Percentiles rank a stretch among this genome's conserved stretches.
Conservation (phyloP, 2,113 vertebrate genomes). For the Gorilla gorilla region DNA sequence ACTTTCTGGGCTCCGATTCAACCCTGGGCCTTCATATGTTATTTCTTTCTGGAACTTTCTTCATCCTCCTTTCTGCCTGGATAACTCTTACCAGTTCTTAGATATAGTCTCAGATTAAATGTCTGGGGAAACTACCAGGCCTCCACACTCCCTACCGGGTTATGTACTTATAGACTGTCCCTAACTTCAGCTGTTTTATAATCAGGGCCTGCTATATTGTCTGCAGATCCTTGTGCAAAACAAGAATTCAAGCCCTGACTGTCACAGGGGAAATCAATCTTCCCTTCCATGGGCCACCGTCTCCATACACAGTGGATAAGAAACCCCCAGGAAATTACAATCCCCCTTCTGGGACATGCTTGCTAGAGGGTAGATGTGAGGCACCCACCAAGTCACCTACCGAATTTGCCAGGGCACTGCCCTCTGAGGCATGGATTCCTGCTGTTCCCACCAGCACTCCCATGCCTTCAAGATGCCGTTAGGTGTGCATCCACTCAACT, state of each 20-base stretch:
- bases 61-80: background rate
- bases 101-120: background rate
- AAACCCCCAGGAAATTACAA: background rate
- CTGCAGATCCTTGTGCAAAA: background rate
- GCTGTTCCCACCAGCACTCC: too few species aligned
- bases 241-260: background rate
- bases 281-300: background rate
- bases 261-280: background rate
- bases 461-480: background rate
- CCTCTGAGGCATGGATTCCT: background rate
- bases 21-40: background rate
- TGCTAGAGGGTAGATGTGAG: background rate
- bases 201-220: background rate
- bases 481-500: accelerated
- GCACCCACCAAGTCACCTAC: accelerated
- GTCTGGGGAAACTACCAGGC: background rate
- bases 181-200: background rate
- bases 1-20: background rate
- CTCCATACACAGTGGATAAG: too few species aligned
- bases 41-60: background rate
- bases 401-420: background rate
- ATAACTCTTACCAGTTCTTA: background rate
- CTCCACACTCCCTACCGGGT: background rate
- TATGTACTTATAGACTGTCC: background rate
- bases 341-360: accelerated